These are phyloP conservation scores for Sminthurides aquaticus DNA, from an alignment of 2,888 invertebrate genomes.

Conservation along the genomic window DNA sequence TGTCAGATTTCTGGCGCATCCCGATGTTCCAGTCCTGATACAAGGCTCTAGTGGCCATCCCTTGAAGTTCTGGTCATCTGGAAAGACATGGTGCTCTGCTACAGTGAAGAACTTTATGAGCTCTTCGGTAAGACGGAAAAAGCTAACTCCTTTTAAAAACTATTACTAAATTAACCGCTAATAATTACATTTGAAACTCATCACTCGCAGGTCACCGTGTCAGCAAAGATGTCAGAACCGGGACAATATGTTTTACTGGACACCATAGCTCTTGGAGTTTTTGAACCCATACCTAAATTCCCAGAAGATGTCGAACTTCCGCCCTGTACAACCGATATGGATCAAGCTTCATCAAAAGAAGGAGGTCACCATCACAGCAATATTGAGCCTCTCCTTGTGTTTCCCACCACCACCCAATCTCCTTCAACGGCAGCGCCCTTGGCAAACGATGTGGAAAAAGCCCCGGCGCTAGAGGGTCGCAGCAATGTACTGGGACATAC, in stretches of 20 bases:
- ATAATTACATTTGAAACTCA: no score
- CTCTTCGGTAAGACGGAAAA: neutral
- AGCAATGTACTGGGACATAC: no score
- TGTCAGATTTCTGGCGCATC: constrained; percentile 13
- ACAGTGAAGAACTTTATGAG: neutral
- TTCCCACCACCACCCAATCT: neutral
- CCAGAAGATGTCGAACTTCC: neutral
- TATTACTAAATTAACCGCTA: neutral
- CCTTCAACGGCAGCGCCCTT: neutral
- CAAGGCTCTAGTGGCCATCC: neutral
- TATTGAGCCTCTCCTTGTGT: neutral
- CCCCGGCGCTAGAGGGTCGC: no score
- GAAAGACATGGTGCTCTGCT: constrained; percentile 9
- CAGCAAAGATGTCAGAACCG: constrained; percentile 7
- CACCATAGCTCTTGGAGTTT: constrained; percentile 1
- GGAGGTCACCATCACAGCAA: neutral
- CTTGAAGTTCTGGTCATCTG: constrained; percentile 8
- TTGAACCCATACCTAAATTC: neutral
- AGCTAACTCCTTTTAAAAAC: neutral
- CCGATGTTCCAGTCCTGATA: neutral
- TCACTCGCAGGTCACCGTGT: neutral
- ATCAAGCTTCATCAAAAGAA: neutral
- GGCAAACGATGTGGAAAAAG: neutral
- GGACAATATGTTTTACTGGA: constrained; percentile 8
- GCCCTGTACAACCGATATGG: neutral